Evolutionary conservation across 2,797 vertebrate genomes (phyloP).

Genomic region (Phyllotis vaccarum): DNA sequence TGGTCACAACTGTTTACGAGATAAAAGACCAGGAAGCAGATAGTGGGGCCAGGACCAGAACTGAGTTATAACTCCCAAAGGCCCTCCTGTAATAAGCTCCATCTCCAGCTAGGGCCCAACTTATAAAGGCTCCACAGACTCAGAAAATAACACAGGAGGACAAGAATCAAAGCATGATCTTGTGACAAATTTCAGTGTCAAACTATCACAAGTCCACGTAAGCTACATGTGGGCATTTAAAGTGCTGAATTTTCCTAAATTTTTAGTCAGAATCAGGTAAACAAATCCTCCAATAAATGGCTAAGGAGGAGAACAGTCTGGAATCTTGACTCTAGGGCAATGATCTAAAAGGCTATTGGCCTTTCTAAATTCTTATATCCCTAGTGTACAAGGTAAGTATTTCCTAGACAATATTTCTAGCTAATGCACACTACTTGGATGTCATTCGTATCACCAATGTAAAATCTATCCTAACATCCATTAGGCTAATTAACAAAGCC

Average conservation of each 20-base stretch:
- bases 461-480: constrained; percentile 70
- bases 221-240: background rate
- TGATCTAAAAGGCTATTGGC: constrained; percentile 23
- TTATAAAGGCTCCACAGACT: background rate
- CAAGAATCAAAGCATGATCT: background rate
- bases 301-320: constrained; percentile 25
- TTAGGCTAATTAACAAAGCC: constrained; percentile 71
- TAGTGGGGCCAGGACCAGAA: background rate
- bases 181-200: background rate
- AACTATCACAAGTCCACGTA: background rate
- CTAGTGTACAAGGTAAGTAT: background rate
- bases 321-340: constrained; percentile 9
- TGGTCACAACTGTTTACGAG: background rate
- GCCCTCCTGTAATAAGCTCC: background rate
- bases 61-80: background rate
- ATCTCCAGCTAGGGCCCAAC: background rate
- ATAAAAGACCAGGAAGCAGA: background rate
- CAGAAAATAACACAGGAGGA: background rate
- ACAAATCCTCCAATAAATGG: background rate
- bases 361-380: background rate
- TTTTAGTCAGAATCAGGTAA: constrained; percentile 57
- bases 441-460: constrained; percentile 58
- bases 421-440: constrained; percentile 26
- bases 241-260: constrained; percentile 37
- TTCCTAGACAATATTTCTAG: constrained; percentile 47